phyloP scores from a whole-genome alignment of 1,140 invertebrate genomes.

The Anthonomus grandis region DNA sequence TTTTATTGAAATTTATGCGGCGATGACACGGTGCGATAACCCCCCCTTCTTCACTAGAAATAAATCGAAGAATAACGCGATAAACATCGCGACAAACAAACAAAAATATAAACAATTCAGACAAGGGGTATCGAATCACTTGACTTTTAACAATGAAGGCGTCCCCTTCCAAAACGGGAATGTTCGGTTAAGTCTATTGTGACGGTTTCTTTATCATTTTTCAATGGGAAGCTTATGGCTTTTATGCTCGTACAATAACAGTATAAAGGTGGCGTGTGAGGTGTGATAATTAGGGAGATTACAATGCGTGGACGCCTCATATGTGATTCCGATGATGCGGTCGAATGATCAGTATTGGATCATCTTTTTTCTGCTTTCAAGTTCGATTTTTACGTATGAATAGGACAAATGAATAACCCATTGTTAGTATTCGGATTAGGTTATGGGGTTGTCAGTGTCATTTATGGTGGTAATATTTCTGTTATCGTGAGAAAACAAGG shows the following conservation, averaged over 20 bases:
- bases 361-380: too few species aligned
- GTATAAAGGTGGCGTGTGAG: conserved; percentile 23
- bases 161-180: conserved; percentile 4
- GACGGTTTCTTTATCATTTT: conserved; percentile 22
- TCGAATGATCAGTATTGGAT: too few species aligned
- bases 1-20: conserved; percentile 40
- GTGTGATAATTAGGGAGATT: conserved; percentile 39
- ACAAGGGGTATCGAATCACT: conserved; percentile 33
- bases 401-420: too few species aligned
- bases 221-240: conserved; percentile 40
- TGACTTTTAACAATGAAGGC: conserved; percentile 31
- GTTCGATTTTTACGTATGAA: conserved; percentile 26
- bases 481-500: too few species aligned
- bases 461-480: too few species aligned
- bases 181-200: conserved; percentile 17
- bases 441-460: too few species aligned
- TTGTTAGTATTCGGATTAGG: too few species aligned
- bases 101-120: conserved; percentile 30
- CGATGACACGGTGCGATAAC: conserved; percentile 32
- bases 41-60: conserved; percentile 13
- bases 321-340: conserved; percentile 15
- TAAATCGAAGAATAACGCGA: conserved; percentile 29
- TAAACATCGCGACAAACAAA: conserved; percentile 24
- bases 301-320: conserved; percentile 34
- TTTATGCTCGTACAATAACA: conserved; percentile 36